Evolutionary conservation across 2,113 vertebrate species (phyloP).

Genomic region (Pangasianodon hypophthalmus): DNA sequence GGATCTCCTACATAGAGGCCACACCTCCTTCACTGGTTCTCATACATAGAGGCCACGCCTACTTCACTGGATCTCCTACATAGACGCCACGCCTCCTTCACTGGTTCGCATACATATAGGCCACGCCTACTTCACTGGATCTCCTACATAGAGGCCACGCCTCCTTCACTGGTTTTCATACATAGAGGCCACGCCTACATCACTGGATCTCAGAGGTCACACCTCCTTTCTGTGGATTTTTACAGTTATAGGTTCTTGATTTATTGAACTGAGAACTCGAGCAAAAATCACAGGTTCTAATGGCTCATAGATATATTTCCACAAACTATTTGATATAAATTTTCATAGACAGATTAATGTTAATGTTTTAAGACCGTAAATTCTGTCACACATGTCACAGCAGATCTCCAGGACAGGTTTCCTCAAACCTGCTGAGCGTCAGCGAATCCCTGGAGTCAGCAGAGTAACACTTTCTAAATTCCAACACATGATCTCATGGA

Average conservation of each 20-base stretch:
- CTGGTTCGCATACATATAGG: not conserved
- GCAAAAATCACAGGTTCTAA: not conserved
- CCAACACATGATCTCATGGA: conserved; percentile 27
- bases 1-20: not conserved
- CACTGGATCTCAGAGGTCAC: not conserved
- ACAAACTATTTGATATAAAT: not conserved
- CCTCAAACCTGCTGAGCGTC: not conserved
- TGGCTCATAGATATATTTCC: not conserved
- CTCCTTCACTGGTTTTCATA: not conserved
- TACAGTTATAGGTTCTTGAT: not conserved
- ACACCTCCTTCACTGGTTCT: not conserved
- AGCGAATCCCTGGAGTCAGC: not conserved
- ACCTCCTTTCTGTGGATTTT: not conserved
- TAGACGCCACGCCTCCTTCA: not conserved
- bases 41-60: not conserved
- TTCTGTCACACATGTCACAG: not conserved
- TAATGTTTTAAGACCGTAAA: not conserved
- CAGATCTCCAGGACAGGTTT: not conserved
- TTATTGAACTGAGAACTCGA: not conserved
- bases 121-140: not conserved
- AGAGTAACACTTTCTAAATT: conserved; percentile 25
- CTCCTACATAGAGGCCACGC: not conserved
- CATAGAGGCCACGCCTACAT: not conserved
- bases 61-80: not conserved
- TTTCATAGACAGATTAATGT: not conserved